Evolutionary conservation across 1,140 invertebrate genomes (phyloP).

Genomic region (Cotesia typhae): DNA sequence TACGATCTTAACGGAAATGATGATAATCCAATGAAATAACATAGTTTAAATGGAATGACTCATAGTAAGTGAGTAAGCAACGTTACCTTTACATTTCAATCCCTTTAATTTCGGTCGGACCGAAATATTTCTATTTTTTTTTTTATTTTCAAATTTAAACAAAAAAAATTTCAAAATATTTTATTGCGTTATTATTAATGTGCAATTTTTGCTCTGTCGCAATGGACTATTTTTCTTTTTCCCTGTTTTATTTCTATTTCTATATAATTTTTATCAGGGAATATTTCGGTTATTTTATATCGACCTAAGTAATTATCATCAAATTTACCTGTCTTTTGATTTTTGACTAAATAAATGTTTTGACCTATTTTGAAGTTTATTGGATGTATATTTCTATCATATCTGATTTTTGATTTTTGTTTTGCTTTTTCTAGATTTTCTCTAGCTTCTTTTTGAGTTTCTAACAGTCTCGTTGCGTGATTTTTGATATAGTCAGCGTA

Average conservation of each 20-base stretch:
- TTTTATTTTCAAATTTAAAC: too few species aligned
- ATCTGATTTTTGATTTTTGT: slow-evolving; percentile 22
- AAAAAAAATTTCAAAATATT: too few species aligned
- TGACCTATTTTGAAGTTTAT: slow-evolving; percentile 10
- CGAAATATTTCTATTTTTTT: too few species aligned
- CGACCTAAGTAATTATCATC: slow-evolving; percentile 28
- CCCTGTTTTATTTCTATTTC: slow-evolving; percentile 14
- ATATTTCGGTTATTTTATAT: slow-evolving; percentile 14
- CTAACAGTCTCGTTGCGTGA: background rate
- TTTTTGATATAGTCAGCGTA: background rate
- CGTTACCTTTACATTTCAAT: too few species aligned
- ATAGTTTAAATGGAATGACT: too few species aligned
- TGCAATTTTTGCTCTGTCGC: slow-evolving; percentile 19
- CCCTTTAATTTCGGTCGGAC: too few species aligned
- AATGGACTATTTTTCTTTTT: background rate
- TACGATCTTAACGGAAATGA: too few species aligned
- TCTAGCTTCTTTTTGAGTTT: background rate
- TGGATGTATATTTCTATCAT: slow-evolving; percentile 15
- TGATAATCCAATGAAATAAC: too few species aligned
- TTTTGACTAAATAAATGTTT: slow-evolving; percentile 6
- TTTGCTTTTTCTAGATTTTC: slow-evolving; percentile 22
- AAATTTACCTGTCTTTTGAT: slow-evolving; percentile 12
- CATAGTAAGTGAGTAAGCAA: too few species aligned
- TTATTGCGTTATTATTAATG: background rate
- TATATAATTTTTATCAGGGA: slow-evolving; percentile 29